phyloP scores from a whole-genome alignment of 2,888 invertebrate genomes.

The Piscicola geometra region DNA sequence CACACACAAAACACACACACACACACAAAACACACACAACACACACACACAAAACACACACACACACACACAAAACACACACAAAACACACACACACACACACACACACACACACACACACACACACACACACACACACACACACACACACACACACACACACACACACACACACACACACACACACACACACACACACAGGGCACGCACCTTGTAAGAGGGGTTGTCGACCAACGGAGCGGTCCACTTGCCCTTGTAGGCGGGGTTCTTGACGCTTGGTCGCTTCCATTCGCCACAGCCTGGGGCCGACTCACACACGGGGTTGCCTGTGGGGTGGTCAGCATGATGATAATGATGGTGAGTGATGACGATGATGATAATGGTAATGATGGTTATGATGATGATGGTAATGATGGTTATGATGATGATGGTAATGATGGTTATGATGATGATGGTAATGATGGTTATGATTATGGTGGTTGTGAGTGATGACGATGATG shows the following conservation, averaged over 20 bases:
- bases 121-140: background rate
- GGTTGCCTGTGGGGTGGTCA: constrained; percentile 74
- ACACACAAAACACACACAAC: too few species aligned
- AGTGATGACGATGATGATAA: background rate
- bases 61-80: too few species aligned
- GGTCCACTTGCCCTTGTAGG: constrained; percentile 91
- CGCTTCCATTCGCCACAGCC: constrained; percentile 90
- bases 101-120: background rate
- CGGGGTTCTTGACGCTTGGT: constrained; percentile 80
- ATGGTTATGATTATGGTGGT: background rate
- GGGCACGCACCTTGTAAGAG: constrained; percentile 57
- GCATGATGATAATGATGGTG: too few species aligned
- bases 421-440: background rate
- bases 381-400: background rate
- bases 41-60: too few species aligned
- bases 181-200: background rate
- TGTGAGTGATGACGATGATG: too few species aligned
- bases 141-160: background rate
- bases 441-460: background rate
- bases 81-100: too few species aligned
- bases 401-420: background rate
- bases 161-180: background rate
- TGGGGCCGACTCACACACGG: constrained; percentile 69
- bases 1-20: too few species aligned
- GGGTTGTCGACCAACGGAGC: constrained; percentile 63